phyloP scores from a whole-genome alignment of 2,888 invertebrate species.

The Gymnoscelis rufifasciata region DNA sequence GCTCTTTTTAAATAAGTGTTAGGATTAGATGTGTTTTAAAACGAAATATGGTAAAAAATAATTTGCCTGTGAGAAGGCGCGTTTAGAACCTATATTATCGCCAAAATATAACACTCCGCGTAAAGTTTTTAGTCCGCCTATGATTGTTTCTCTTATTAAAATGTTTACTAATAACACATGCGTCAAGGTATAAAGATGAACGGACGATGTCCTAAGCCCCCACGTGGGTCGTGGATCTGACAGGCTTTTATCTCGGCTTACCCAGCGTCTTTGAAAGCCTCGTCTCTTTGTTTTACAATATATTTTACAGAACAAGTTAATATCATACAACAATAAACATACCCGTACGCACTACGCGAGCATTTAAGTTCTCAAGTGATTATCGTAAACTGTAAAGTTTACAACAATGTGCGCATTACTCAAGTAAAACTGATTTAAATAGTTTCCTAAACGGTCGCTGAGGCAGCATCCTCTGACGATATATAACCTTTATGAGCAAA shows the following conservation, averaged over 20 bases:
- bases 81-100: too few relatives aligned
- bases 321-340: too few relatives aligned
- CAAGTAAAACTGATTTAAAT: constrained; percentile 33
- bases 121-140: too few relatives aligned
- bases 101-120: too few relatives aligned
- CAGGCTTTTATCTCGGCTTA: constrained; percentile 29
- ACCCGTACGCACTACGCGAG: too few relatives aligned
- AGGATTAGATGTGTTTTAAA: too few relatives aligned
- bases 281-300: constrained; percentile 3
- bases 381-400: background rate
- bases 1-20: too few relatives aligned
- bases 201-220: constrained; percentile 16
- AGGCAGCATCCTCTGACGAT: constrained; percentile 53
- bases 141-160: background rate
- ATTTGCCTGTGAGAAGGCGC: too few relatives aligned
- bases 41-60: too few relatives aligned
- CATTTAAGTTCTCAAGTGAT: background rate
- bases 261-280: constrained; percentile 16
- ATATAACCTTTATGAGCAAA: constrained; percentile 74
- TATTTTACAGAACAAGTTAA: constrained; percentile 9
- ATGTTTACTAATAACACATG: background rate
- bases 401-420: constrained; percentile 19
- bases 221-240: constrained; percentile 20
- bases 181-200: constrained; percentile 9
- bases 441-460: constrained; percentile 29